Conservation (phyloP, 1,140 invertebrate species). For the Zaprionus lachaisei region DNA sequence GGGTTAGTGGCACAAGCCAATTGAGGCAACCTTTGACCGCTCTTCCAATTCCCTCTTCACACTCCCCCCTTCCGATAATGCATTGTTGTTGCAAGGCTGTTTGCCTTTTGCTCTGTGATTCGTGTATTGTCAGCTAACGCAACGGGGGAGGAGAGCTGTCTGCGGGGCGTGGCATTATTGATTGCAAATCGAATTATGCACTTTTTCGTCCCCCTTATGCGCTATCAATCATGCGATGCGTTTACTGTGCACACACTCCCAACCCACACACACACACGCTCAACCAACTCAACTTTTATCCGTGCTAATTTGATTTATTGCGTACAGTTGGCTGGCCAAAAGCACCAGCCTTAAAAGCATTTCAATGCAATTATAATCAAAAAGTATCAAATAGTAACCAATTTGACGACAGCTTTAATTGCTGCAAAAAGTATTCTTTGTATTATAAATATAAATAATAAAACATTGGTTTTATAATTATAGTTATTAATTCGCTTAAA, state of each 20-base stretch:
- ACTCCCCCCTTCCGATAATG: not conserved
- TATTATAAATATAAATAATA: not conserved
- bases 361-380: constrained; percentile 56
- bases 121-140: constrained; percentile 23
- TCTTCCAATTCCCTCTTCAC: constrained; percentile 11
- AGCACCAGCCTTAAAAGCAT: constrained; percentile 57
- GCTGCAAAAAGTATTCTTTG: not conserved
- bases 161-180: constrained; percentile 48
- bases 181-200: constrained; percentile 74
- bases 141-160: no score
- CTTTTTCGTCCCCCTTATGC: constrained; percentile 29
- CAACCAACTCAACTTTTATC: constrained; percentile 20
- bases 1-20: constrained; percentile 68
- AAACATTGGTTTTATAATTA: not conserved
- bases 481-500: not conserved
- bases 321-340: constrained; percentile 14
- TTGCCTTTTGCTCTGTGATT: not conserved
- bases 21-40: constrained; percentile 43
- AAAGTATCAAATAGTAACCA: not conserved
- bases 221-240: constrained; percentile 59
- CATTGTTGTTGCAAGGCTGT: constrained; percentile 18
- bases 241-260: not conserved
- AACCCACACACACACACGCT: not conserved
- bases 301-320: constrained; percentile 63
- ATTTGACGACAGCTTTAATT: not conserved